These are phyloP conservation scores for Sphecodes monilicornis DNA, from an alignment of 2,888 invertebrate genomes.

Conservation along the genomic window DNA sequence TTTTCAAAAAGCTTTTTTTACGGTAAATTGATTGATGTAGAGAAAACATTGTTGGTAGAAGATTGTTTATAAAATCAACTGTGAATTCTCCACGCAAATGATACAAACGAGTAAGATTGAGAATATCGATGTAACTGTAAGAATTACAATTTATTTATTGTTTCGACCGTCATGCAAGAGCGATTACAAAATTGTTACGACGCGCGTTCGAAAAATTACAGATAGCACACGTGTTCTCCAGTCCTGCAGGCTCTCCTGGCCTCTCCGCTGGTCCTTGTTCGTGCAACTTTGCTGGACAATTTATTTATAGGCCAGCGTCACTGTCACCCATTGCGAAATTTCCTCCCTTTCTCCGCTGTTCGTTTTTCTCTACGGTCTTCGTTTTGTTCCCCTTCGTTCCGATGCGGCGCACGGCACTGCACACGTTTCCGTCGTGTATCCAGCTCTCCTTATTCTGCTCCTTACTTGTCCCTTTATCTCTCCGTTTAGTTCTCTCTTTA, in stretches of 20 bases:
- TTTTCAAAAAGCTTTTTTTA: too few relatives aligned
- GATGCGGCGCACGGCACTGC: neutral
- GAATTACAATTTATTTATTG: too few relatives aligned
- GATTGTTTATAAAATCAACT: too few relatives aligned
- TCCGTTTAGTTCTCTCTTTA: too few relatives aligned
- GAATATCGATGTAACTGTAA: neutral
- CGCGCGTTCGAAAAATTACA: neutral
- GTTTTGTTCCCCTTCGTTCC: neutral
- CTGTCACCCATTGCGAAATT: constrained; percentile 23
- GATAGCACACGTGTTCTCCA: neutral
- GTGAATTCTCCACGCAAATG: too few relatives aligned
- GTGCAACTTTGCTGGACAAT: constrained; percentile 23
- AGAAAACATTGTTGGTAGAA: too few relatives aligned
- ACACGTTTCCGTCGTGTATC: neutral
- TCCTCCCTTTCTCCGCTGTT: constrained; percentile 25
- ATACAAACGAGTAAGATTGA: too few relatives aligned
- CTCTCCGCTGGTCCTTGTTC: neutral
- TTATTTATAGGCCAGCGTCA: constrained; percentile 28
- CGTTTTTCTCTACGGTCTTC: constrained; percentile 23
- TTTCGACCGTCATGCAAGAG: neutral
- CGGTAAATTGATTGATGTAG: too few relatives aligned
- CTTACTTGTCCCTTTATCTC: too few relatives aligned
- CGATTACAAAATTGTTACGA: neutral
- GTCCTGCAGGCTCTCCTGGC: neutral
- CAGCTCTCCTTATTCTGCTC: neutral